Percentiles rank a stretch among this genome's conserved stretches.
phyloP scores from a whole-genome alignment of 2,797 vertebrate species.

The Chaunax sp. region DNA sequence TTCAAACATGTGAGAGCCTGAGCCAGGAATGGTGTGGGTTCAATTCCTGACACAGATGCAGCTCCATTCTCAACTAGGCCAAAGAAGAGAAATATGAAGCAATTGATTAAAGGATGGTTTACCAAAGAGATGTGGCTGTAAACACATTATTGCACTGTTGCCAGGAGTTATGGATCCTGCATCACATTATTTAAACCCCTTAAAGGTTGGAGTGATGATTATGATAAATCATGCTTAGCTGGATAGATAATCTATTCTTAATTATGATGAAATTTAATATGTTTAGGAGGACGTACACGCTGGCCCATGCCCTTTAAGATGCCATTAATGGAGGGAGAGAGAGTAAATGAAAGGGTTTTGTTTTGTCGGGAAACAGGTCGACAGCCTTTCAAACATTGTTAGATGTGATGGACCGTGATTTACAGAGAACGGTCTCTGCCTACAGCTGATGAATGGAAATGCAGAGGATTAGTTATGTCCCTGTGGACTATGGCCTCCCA shows the following conservation, averaged over 20 bases:
- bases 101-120: slow-evolving; percentile 70
- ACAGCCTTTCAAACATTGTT: slow-evolving; percentile 74
- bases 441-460: slow-evolving; percentile 62
- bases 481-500: slow-evolving; percentile 50
- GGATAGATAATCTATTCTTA: slow-evolving; percentile 82
- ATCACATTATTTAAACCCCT: slow-evolving; percentile 75
- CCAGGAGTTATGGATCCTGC: slow-evolving; percentile 76
- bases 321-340: slow-evolving; percentile 61
- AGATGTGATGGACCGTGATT: slow-evolving; percentile 62
- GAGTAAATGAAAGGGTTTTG: slow-evolving; percentile 60
- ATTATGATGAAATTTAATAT: slow-evolving; percentile 81
- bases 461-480: slow-evolving; percentile 56
- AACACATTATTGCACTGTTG: slow-evolving; percentile 77
- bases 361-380: slow-evolving; percentile 61
- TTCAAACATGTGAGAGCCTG: slow-evolving; percentile 13
- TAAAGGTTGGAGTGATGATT: slow-evolving; percentile 74
- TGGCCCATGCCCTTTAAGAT: slow-evolving; percentile 62
- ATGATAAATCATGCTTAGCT: slow-evolving; percentile 73
- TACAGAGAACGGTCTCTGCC: slow-evolving; percentile 48
- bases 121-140: slow-evolving; percentile 70
- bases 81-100: slow-evolving; percentile 27
- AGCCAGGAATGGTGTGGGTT: slow-evolving; percentile 13
- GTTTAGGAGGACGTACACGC: slow-evolving; percentile 67
- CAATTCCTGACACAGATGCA: slow-evolving; percentile 1
- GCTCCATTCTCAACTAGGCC: slow-evolving; percentile 4